A percentile compares a stretch with the other conserved stretches of the same genome.
These are phyloP conservation scores for Ophion ventricosus DNA, from an alignment of 2,888 invertebrate species.

Conservation along the genomic window DNA sequence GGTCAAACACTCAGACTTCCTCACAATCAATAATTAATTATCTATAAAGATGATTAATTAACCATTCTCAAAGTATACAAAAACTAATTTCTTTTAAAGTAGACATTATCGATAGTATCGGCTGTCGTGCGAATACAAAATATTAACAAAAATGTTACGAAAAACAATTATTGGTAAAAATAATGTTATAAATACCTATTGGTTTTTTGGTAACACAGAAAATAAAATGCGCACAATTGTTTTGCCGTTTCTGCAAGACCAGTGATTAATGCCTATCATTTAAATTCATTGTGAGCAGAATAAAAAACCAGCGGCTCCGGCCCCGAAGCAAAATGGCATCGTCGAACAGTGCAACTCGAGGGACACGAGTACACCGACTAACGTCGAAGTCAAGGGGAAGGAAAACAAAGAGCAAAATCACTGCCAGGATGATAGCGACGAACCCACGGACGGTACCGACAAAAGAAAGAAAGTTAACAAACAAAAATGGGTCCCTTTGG, in stretches of 20 bases:
- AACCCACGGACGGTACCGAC: constrained; percentile 81
- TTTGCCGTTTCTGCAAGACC: background rate
- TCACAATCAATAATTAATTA: too few relatives aligned
- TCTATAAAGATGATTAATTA: too few relatives aligned
- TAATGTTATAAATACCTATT: background rate
- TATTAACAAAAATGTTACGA: too few relatives aligned
- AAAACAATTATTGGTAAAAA: too few relatives aligned
- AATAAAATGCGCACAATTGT: background rate
- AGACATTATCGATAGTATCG: too few relatives aligned
- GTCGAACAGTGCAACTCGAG: constrained; percentile 75
- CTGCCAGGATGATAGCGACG: constrained; percentile 83
- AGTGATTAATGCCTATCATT: background rate
- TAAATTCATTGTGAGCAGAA: constrained; percentile 68
- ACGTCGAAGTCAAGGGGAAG: constrained; percentile 78
- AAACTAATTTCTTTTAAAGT: too few relatives aligned
- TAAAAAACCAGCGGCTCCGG: constrained; percentile 71
- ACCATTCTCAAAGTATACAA: too few relatives aligned
- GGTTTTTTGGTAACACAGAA: background rate
- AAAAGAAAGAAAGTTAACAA: constrained; percentile 85
- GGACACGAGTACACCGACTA: constrained; percentile 70
- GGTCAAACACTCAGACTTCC: too few relatives aligned
- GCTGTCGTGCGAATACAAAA: too few relatives aligned
- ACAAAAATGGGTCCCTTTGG: constrained; percentile 96
- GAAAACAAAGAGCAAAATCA: constrained; percentile 81
- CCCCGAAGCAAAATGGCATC: constrained; percentile 84